Evolutionary conservation across 2,113 vertebrate species (phyloP), one percentile per base, ranked within the genome.

Genomic region (Pelodiscus sinensis): DNA sequence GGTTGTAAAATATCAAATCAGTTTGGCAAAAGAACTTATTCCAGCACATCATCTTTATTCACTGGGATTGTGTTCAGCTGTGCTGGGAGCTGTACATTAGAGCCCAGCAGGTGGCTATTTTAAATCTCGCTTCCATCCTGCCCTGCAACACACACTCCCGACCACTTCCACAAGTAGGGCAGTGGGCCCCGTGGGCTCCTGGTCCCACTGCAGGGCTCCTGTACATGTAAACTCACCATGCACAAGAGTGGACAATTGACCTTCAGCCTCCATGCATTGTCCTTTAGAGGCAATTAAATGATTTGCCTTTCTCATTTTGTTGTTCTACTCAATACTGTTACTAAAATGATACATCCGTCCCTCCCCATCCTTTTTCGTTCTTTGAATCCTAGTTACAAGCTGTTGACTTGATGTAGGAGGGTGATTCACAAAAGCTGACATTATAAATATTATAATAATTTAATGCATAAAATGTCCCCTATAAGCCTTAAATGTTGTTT

Each of bases 401-500:
- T 91, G 97, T 97, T 96, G 97, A 97, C 96, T 97, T 87, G 44
- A 95, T 90, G 91, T 94, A 95, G 93, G 94, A 93, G 58, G 86
- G 91, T 93, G 95, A 97, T 97, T 97, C 92, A 96, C 96, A 87
- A 87, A 97, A 96, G 94, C 96, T 96, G 94, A 89, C 91, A 83
- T 96, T 94, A 91, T 84, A 93, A 96, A 96, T 95, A 96, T 96
- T 95, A 97, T 97, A 97, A 97, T 97, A 97, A 96, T 95, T 94
- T 97, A 97, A 96, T 96, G 90, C 94, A 94, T 96, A 95, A 95
- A 97, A 94, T 57, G 90, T 97, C 96, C 98, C 97, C 92, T 93
- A 2, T 79, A 94, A 97, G 97, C 98, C 98, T 98, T 98, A 98
- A 97, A 92, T 90, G 94, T 95, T 79, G 82, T 84, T 93, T 86